phyloP scores from a whole-genome alignment of 1,140 invertebrate genomes.

The Palaemon carinicauda region DNA sequence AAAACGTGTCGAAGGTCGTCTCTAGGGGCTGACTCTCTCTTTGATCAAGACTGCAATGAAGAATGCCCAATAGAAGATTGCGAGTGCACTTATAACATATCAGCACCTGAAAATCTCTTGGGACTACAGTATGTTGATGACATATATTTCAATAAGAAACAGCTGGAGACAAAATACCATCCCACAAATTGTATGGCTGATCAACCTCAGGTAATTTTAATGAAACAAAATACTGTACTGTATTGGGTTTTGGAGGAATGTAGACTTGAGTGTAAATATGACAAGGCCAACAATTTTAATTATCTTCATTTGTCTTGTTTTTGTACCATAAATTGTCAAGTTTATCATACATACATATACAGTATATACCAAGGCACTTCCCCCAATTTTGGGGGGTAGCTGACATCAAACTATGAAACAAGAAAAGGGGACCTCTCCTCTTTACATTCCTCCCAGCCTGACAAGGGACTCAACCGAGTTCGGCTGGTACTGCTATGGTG shows the following conservation, averaged over 20 bases:
- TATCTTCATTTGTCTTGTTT: neutral
- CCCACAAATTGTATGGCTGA: conserved; percentile 35
- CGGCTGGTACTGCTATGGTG: too few species aligned
- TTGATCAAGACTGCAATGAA: conserved; percentile 57
- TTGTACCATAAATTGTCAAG: too few species aligned
- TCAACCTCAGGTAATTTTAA: conserved; percentile 58
- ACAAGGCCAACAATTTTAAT: too few species aligned
- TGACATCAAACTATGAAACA: too few species aligned
- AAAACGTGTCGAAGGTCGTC: conserved; percentile 42
- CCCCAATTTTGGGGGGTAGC: too few species aligned
- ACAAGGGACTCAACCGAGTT: too few species aligned
- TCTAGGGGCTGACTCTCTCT: conserved; percentile 54
- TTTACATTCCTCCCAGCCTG: too few species aligned
- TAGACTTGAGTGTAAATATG: neutral
- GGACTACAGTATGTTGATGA: conserved; percentile 56
- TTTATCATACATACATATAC: too few species aligned
- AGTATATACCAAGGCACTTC: too few species aligned
- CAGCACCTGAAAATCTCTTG: conserved; percentile 33
- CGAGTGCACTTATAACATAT: neutral
- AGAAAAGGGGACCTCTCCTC: too few species aligned
- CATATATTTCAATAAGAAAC: conserved; percentile 33
- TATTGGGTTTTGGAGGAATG: neutral
- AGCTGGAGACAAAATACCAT: conserved; percentile 37
- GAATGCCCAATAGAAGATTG: neutral
- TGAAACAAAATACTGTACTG: neutral